Evolutionary conservation across 2,888 invertebrate genomes (phyloP).

Genomic region (Drosophila trichaetosa): DNA sequence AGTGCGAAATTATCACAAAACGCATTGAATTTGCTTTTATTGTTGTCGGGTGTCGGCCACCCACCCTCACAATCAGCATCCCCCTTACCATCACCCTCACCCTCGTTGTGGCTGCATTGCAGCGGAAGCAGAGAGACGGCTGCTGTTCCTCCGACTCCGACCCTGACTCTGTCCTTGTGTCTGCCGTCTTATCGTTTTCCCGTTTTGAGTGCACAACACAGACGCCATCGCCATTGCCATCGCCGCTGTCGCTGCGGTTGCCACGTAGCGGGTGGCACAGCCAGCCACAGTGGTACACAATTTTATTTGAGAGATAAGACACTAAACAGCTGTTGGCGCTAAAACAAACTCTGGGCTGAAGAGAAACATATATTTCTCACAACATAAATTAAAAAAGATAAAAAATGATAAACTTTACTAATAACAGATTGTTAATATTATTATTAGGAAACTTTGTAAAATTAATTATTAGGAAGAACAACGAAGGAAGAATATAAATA

Average conservation of each 20-base stretch:
- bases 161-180: conserved; percentile 11
- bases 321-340: background rate
- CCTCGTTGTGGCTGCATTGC: conserved; percentile 42
- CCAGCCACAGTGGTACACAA: conserved; percentile 38
- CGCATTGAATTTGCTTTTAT: conserved; percentile 79
- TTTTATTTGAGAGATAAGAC: background rate
- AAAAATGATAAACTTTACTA: background rate
- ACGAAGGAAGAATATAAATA: too few species aligned
- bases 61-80: conserved; percentile 17
- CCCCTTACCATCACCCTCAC: background rate
- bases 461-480: background rate
- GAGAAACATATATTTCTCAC: background rate
- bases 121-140: conserved; percentile 50
- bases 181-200: conserved; percentile 73
- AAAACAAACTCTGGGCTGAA: background rate
- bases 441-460: background rate
- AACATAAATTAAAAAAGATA: background rate
- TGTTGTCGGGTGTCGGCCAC: conserved; percentile 54
- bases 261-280: conserved; percentile 39
- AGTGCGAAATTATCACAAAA: conserved; percentile 75
- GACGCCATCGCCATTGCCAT: conserved; percentile 34
- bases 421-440: background rate
- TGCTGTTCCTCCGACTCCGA: conserved; percentile 9
- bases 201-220: conserved; percentile 58
- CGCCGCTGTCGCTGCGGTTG: conserved; percentile 37